These are phyloP conservation scores for Semibalanus balanoides DNA, from an alignment of 1,140 invertebrate genomes.

Conservation along the genomic window DNA sequence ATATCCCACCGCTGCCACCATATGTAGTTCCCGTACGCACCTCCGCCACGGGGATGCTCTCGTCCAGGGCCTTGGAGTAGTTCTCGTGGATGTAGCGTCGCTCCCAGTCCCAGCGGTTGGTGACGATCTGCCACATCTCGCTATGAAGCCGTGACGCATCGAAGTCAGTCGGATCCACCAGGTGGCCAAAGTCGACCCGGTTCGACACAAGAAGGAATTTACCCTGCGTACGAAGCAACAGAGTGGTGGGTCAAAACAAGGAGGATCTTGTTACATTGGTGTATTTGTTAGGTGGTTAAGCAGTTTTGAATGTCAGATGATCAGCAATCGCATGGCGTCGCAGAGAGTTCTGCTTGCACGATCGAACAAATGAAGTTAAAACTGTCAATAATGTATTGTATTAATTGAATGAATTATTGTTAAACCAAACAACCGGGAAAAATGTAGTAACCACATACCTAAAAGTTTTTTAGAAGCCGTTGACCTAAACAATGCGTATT, in stretches of 20 bases:
- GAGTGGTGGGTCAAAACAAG: no score
- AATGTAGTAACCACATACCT: no score
- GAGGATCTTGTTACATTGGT: no score
- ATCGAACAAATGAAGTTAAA: no score
- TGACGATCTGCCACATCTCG: slow-evolving; percentile 84
- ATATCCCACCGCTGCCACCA: no score
- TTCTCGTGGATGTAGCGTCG: slow-evolving; percentile 61
- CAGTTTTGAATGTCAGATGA: no score
- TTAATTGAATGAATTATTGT: no score
- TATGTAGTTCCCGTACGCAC: slow-evolving; percentile 30
- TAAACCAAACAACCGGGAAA: no score
- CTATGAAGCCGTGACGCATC: slow-evolving; percentile 56
- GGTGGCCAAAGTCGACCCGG: slow-evolving; percentile 66
- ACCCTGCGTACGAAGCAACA: neutral
- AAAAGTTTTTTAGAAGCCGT: no score
- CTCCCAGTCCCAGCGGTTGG: slow-evolving; percentile 84
- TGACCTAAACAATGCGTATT: neutral
- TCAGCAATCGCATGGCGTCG: no score
- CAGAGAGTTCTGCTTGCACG: neutral
- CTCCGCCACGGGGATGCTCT: slow-evolving; percentile 43
- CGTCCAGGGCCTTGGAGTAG: slow-evolving; percentile 55
- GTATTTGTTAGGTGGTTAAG: no score
- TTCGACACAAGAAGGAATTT: slow-evolving; percentile 81
- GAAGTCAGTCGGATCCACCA: slow-evolving; percentile 69
- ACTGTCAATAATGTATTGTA: no score